These are phyloP conservation scores for Hemicentrotus pulcherrimus DNA, from an alignment of 35 echinoderm and acorn worm genomes.

Conservation along the genomic window DNA sequence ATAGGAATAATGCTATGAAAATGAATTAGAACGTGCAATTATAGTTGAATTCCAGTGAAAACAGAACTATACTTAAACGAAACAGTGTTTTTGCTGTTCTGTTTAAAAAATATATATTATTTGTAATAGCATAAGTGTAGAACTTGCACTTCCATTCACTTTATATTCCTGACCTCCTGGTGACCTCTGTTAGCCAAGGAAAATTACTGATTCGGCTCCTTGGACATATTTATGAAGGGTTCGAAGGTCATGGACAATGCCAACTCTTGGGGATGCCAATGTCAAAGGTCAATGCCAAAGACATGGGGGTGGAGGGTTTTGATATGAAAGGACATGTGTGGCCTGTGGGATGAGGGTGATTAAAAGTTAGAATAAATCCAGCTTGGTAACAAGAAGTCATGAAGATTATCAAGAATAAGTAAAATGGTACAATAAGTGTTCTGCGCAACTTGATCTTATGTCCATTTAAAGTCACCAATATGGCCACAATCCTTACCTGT, in stretches of 20 bases:
- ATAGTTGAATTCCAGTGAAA: too few species aligned
- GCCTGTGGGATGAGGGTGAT: neutral
- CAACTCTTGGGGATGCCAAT: neutral
- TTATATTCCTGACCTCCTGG: neutral
- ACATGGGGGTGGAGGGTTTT: neutral
- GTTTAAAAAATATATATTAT: neutral
- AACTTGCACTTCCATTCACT: too few species aligned
- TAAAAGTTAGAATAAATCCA: neutral
- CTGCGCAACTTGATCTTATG: too few species aligned
- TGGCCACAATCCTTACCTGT: too few species aligned
- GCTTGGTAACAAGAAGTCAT: neutral
- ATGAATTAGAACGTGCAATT: too few species aligned
- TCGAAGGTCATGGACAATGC: neutral
- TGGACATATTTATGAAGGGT: neutral
- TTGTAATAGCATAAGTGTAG: too few species aligned
- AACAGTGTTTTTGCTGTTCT: too few species aligned
- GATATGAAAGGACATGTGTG: neutral
- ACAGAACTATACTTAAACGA: too few species aligned
- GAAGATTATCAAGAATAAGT: neutral
- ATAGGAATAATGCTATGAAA: too few species aligned
- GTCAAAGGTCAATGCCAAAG: neutral
- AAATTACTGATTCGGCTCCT: neutral
- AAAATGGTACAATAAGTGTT: too few species aligned
- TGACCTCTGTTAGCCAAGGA: neutral
- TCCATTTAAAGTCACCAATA: too few species aligned